Conservation (phyloP, 2,113 vertebrate genomes). For the Hydrolagus affinis region DNA sequence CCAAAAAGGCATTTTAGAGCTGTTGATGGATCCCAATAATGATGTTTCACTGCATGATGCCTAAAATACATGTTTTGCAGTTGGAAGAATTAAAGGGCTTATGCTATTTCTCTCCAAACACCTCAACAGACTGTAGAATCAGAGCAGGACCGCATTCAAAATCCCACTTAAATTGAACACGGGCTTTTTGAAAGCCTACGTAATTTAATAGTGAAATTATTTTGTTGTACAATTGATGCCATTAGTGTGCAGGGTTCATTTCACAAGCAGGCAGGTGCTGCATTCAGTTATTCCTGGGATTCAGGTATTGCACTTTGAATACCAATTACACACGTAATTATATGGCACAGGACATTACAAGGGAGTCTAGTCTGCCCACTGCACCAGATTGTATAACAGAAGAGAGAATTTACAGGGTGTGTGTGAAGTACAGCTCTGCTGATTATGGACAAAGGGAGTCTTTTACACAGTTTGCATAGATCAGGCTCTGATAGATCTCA, state of each 20-base stretch:
- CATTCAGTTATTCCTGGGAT: slow-evolving; percentile 58
- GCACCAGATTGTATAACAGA: slow-evolving; percentile 36
- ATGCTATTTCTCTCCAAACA: no score
- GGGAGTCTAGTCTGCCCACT: slow-evolving; percentile 52
- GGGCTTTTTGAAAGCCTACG: slow-evolving; percentile 51
- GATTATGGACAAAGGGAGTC: slow-evolving; percentile 47
- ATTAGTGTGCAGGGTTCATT: slow-evolving; percentile 47
- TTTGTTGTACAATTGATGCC: slow-evolving; percentile 49
- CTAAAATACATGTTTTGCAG: not conserved
- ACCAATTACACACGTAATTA: slow-evolving; percentile 64
- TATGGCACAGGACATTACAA: slow-evolving; percentile 56
- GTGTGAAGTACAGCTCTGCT: slow-evolving; percentile 49
- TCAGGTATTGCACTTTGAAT: slow-evolving; percentile 59
- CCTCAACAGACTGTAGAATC: not conserved
- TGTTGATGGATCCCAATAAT: not conserved
- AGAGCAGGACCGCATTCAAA: not conserved
- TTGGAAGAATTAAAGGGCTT: not conserved
- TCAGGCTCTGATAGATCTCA: slow-evolving; percentile 40
- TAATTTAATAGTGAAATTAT: slow-evolving; percentile 61
- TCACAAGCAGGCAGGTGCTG: slow-evolving; percentile 45
- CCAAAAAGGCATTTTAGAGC: not conserved
- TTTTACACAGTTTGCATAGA: slow-evolving; percentile 38
- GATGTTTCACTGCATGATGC: not conserved
- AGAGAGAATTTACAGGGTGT: slow-evolving; percentile 55
- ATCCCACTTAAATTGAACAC: not conserved